Evolutionary conservation across 2,797 vertebrate genomes (phyloP), one percentile per base, ranked within the genome.

Genomic region (Alfaro cultratus): DNA sequence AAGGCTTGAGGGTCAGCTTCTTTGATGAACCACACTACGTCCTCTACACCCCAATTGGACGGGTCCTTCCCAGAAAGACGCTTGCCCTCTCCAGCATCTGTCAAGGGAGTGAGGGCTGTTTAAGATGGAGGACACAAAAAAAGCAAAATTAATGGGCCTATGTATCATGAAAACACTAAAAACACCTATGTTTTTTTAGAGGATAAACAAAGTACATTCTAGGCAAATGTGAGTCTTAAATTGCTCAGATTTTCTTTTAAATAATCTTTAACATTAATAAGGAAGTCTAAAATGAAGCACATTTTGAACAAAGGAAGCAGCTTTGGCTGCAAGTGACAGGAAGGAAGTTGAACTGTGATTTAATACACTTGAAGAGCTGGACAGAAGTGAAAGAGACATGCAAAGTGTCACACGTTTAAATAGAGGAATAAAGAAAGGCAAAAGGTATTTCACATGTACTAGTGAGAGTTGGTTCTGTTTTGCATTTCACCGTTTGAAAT

Each of bases 1-100:
- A 99, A 93, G n/a, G 98, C 96, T 8, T 97, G 97, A 10, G 98
- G 98, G 87, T 99, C 98, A 5, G 98, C 97, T 1, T 98, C 97
- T 89, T 97, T 98, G 93, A 99, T 96, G 85, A 99, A 99, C 96
- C 96, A 95, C 74, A 99, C 95, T 76, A 99, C 98, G 0, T 99
- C 98, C 76, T 99, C 98, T 73, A 99, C 97, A 0, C 96, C 96
- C 98, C 98, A 99, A 85, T 95, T 96, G 76, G 95, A 97, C 0
- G 98, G 98, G 89, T 98, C 96, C 87, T 96, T 97, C 88, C 94
- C 96, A 78, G 94, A 88, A 23, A 95, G 96, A 76, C 94, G 95
- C 82, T 95, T 93, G 18, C 75, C 3, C 0, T 98, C 97, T 80
- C 94, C 95, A 23, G 6, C 83, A 26, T 98, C 98, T 26, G 94